A percentile compares a stretch with the other conserved stretches of the same genome.
Conservation (phyloP, 2,113 vertebrate species). For the Dromaius novaehollandiae region DNA sequence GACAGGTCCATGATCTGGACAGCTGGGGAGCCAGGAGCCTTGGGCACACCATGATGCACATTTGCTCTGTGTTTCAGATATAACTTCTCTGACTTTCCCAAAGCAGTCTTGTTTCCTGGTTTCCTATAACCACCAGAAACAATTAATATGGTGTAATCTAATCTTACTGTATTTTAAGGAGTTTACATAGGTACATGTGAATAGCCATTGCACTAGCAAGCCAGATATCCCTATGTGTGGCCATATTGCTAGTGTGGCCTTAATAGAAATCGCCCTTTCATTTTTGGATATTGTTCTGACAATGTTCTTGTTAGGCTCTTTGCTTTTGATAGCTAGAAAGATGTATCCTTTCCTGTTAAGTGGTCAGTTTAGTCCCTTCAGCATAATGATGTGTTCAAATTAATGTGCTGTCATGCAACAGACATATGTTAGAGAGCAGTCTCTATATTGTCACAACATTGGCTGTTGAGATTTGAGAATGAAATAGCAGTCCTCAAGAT, state of each 20-base stretch:
- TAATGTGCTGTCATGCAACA: slow-evolving; percentile 25
- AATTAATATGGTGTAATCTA: neutral
- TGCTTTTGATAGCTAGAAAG: neutral
- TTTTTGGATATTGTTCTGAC: slow-evolving; percentile 9
- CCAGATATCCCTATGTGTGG: neutral
- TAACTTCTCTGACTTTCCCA: neutral
- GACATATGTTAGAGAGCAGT: slow-evolving; percentile 16
- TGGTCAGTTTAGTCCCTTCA: slow-evolving; percentile 24
- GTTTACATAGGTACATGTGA: neutral
- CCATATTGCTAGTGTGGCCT: neutral
- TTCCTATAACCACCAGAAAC: neutral
- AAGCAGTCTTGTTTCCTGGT: neutral
- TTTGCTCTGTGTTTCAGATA: neutral
- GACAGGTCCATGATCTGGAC: fast-evolving
- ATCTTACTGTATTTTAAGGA: neutral
- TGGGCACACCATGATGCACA: fast-evolving
- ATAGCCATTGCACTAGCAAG: neutral
- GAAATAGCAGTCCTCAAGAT: neutral
- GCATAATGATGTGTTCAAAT: slow-evolving; percentile 12
- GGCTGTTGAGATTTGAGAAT: slow-evolving; percentile 22
- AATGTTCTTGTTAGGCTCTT: neutral
- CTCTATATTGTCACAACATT: neutral
- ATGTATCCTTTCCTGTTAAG: slow-evolving; percentile 18
- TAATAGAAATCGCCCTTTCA: neutral
- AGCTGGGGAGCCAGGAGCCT: neutral